These are phyloP conservation scores for Otolemur garnettii DNA, from an alignment of 2,113 vertebrate genomes.

Conservation along the genomic window DNA sequence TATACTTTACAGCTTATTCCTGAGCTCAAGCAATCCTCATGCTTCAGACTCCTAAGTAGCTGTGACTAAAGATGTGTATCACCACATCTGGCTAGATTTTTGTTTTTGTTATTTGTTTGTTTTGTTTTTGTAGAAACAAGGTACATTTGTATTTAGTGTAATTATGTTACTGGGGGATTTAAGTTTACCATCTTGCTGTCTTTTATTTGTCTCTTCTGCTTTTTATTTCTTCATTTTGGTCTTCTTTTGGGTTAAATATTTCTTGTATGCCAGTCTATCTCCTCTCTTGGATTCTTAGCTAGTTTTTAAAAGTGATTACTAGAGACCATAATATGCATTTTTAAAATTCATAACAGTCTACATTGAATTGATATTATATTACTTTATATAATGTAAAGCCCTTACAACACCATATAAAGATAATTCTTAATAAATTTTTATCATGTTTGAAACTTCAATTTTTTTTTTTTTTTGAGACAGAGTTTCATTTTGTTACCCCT, in stretches of 20 bases:
- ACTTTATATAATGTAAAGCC: background rate
- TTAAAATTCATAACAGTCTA: background rate
- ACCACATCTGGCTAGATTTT: too few species aligned
- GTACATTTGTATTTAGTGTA: background rate
- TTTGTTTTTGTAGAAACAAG: background rate
- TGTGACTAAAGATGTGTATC: background rate
- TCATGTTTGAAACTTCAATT: constrained; percentile 25
- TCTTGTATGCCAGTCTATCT: background rate
- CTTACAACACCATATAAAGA: background rate
- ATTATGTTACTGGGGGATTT: background rate
- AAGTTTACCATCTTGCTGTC: background rate
- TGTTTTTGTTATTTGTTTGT: too few species aligned
- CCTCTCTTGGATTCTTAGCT: background rate
- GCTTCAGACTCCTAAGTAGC: background rate
- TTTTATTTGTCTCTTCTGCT: background rate
- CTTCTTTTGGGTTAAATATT: background rate
- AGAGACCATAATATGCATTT: background rate
- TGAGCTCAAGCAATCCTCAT: background rate
- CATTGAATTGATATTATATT: background rate
- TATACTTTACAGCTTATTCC: background rate
- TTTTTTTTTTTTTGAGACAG: background rate
- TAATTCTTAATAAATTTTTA: background rate
- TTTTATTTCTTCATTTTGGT: background rate
- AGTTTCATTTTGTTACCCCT: too few species aligned
- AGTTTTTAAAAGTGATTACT: background rate